A percentile compares a stretch with the other conserved stretches of the same genome.
Evolutionary conservation across 1,140 invertebrate genomes (phyloP).

Genomic region (Macrostomum lignano): DNA sequence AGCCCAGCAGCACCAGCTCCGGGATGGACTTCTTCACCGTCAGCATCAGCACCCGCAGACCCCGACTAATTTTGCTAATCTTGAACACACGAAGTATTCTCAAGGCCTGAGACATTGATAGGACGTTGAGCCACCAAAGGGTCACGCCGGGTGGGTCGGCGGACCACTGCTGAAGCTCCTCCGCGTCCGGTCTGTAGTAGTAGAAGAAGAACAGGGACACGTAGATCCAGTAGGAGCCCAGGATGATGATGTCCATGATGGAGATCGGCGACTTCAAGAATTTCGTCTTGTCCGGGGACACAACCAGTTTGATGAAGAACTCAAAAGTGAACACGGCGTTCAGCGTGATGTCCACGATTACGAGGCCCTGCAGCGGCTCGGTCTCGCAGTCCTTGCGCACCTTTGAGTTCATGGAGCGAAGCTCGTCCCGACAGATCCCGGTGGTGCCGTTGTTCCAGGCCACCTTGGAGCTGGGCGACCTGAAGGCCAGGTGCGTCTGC

Average conservation of each 20-base stretch:
- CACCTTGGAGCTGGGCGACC: background rate
- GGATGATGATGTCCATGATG: slow-evolving; percentile 3
- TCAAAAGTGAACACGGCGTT: slow-evolving; percentile 4
- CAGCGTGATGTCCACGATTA: background rate
- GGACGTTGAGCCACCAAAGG: too few relatives aligned
- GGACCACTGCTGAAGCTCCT: too few relatives aligned
- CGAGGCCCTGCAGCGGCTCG: background rate
- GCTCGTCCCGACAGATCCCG: background rate
- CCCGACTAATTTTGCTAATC: slow-evolving; percentile 5
- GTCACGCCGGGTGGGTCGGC: too few relatives aligned
- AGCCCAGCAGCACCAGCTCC: slow-evolving; percentile 5
- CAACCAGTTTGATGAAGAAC: slow-evolving; percentile 4
- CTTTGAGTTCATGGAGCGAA: background rate
- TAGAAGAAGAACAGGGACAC: slow-evolving; percentile 1
- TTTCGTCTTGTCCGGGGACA: slow-evolving; percentile 5
- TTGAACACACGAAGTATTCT: slow-evolving; percentile 6
- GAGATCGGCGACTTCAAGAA: slow-evolving; percentile 4
- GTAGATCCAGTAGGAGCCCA: slow-evolving; percentile 4
- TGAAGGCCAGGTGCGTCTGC: slow-evolving; percentile 3
- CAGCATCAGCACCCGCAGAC: slow-evolving; percentile 6
- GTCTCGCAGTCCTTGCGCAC: background rate
- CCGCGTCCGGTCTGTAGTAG: too few relatives aligned
- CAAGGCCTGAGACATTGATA: slow-evolving; percentile 2
- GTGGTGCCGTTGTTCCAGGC: background rate
- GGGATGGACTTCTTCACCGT: slow-evolving; percentile 5